A percentile compares a stretch with the other conserved stretches of the same genome.
These are phyloP conservation scores for Bufo gargarizans DNA, from an alignment of 2,113 vertebrate genomes.

Conservation along the genomic window DNA sequence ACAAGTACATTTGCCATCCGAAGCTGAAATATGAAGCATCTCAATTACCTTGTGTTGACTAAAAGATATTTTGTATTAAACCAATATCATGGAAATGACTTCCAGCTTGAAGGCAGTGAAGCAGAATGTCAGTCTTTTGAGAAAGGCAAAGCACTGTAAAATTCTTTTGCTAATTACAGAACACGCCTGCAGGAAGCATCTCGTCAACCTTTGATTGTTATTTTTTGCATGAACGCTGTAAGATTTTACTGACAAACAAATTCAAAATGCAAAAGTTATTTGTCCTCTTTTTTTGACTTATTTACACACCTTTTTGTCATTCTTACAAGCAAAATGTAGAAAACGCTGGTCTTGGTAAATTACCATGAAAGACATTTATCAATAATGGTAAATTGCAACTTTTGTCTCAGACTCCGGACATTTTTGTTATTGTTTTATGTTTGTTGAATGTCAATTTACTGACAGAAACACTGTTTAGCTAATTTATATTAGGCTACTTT, in stretches of 20 bases:
- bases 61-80: constrained; percentile 49
- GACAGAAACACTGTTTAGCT: too few species aligned
- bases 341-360: not conserved
- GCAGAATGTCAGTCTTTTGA: constrained; percentile 49
- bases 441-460: too few species aligned
- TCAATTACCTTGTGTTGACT: constrained; percentile 37
- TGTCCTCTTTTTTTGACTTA: not conserved
- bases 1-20: constrained; percentile 19
- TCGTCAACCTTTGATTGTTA: constrained; percentile 48
- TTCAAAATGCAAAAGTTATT: constrained; percentile 26
- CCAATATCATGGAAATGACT: constrained; percentile 47
- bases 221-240: constrained; percentile 35
- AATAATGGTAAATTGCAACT: too few species aligned
- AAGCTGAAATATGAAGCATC: constrained; percentile 17
- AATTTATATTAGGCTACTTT: too few species aligned
- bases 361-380: too few species aligned
- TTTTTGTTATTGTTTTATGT: too few species aligned
- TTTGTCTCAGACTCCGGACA: too few species aligned
- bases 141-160: constrained; percentile 47
- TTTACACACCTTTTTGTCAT: not conserved
- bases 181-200: constrained; percentile 49
- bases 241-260: constrained; percentile 14
- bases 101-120: constrained; percentile 22
- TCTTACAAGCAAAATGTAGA: not conserved
- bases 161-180: constrained; percentile 46